Base-by-base conservation (phyloP, 2,888 invertebrate genomes). In the Psococerastis gibbosa region DNA sequence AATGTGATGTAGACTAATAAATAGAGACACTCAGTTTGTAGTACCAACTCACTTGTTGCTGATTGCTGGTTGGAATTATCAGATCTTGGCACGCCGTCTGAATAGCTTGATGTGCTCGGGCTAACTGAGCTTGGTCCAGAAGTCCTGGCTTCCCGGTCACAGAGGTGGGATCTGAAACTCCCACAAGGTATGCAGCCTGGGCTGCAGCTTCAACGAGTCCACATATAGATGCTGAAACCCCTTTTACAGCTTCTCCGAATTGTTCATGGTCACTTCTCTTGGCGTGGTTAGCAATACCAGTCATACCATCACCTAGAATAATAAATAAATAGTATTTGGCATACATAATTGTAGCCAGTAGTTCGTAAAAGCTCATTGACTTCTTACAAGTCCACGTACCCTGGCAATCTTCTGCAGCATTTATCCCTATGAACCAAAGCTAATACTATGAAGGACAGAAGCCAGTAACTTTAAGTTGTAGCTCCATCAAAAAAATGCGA, bases 121-220 rank as follows among this genome's bases (percentile, higher is more conserved):
- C 76, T 56, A 92, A 78, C 58, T 83, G 79, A 0, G 81, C 78
- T 58, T 85, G 83, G 61, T 94, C 91, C 17, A 94, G 82, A 8
- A 92, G 67, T 0, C 91, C 91, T 0, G 84, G 75, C 6, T 85
- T 70, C 0, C 94, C 95, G 0, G 88, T 84, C 15, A 80, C 80
- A 47, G 87, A 87, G 1, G 80, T 79, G 23, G 84, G 78, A 63
- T 97, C 91, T 0, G 94, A 85, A 2, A 91, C 83, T 1, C 89
- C 97, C 52, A 95, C 78, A 53, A 97, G 65, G 59, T 97, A 98
- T 0, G 94, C 92, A 1, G 92, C 84, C 64, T 94, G 95, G 1
- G 91, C 89, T 0, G 91, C 79, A 35, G 87, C 82, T 65, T 97
- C 94, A 20, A 92, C 82, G 18, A 97, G 66, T 0, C 85, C 87